Base-by-base conservation (phyloP, 2,888 invertebrate species). In the Hemithea aestivaria region DNA sequence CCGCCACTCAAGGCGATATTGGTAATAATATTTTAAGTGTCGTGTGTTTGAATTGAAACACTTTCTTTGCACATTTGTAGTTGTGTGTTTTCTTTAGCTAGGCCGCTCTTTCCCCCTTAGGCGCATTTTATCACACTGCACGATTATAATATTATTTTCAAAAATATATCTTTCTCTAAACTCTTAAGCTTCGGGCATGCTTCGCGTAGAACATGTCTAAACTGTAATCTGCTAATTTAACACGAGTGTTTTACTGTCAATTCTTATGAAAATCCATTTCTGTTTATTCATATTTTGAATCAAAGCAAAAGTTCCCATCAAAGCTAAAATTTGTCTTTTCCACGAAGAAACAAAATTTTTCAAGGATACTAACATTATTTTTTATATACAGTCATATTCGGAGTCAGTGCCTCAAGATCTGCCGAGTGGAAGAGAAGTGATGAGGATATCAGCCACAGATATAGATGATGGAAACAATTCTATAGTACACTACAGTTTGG, bases 381-480 rank as follows among this genome's bases (percentile, higher is more conserved):
- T 64, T 44, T 61, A 48, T 65, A 53, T 58, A 59, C 78, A 88
- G 87, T 82, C 85, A 31, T 87, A 88, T 72, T 82, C 84, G 65
- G 94, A 95, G 77, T 93, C 93, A 45, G 93, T 96, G 55, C 94
- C 95, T 35, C 93, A 94, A 88, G 96, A 96, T 78, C 88, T 92
- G 56, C 87, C 89, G 42, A 89, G 90, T 43, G 91, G 89, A 8
- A 85, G 90, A 36, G 93, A 94, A 68, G 94, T 96, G 46, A 94
- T 96, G 93, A 89, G 94, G 69, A 94, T 97, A 70, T 96, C 96
- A 42, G 96, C 97, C 8, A 96, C 96, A 20, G 97, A 96, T 74
- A 93, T 95, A 53, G 97, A 98, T 66, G 94, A 96, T 65, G 96
- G 96, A 7, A 92, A 93, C 67, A 98, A 98, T 84, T 96, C 96